phyloP scores from a whole-genome alignment of 2,797 vertebrate species.

The Sebastiscus tertius region DNA sequence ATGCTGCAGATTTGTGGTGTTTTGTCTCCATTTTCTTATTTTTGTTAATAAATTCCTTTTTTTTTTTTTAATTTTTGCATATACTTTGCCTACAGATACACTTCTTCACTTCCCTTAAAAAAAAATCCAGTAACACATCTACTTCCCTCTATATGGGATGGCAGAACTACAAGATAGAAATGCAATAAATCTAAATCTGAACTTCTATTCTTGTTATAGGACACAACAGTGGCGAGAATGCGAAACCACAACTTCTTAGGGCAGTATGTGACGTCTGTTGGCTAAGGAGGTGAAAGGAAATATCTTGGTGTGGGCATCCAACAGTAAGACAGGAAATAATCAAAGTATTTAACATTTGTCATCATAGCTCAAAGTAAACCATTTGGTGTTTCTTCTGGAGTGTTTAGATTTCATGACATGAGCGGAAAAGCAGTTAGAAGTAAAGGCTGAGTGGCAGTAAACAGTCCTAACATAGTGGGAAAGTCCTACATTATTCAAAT shows the following conservation, averaged over 20 bases:
- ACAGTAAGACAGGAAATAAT: conserved; percentile 69
- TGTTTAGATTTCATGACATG: conserved; percentile 63
- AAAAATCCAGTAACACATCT: background rate
- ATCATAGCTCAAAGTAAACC: conserved; percentile 33
- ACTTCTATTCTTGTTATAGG: background rate
- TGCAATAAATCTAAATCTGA: background rate
- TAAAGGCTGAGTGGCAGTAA: conserved; percentile 16
- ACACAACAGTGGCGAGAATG: conserved; percentile 54
- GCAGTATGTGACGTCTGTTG: conserved; percentile 84
- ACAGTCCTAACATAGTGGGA: conserved; percentile 64
- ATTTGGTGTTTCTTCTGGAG: conserved; percentile 36
- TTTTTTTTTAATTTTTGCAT: background rate
- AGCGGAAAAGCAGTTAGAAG: conserved; percentile 51
- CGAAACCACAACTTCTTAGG: conserved; percentile 77
- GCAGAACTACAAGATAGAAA: background rate
- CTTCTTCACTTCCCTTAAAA: background rate
- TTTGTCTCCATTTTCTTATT: background rate
- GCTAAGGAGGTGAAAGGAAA: conserved; percentile 79
- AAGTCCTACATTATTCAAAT: conserved; percentile 74
- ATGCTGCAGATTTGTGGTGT: background rate
- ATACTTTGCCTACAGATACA: background rate
- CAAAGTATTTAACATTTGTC: conserved; percentile 45
- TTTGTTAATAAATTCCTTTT: background rate
- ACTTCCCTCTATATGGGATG: background rate
- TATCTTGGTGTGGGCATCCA: conserved; percentile 81